Base-by-base conservation (phyloP, 2,113 vertebrate species). In the Actinemys pallida region DNA sequence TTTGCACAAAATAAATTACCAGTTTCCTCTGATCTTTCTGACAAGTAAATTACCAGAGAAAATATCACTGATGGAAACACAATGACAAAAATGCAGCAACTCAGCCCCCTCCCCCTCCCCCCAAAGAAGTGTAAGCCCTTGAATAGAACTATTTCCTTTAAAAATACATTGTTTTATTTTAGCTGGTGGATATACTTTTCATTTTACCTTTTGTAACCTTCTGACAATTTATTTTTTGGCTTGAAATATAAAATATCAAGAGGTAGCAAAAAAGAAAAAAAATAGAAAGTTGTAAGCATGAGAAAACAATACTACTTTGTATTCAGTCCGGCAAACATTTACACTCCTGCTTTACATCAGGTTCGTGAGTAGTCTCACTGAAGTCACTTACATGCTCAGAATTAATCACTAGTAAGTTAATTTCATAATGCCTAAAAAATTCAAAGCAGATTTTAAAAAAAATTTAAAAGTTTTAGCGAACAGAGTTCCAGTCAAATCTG, bases 41-140 rank as follows among this genome's bases (percentile, higher is more conserved):
- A 97, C 97, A 97, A 96, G 97, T 96, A 98, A 98, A 97, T 98
- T 97, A 95, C 94, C 54, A 88, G 86, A 95, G 91, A 97, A 97
- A 97, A 97, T 94, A 92, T 86, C 90, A 94, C 91, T 93, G 95
- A 96, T 94, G 93, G 56, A 87, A 97, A 96, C 89, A 95, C 95
- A 95, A 91, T 96, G 94, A 95, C 95, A 94, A 96, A 97, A 96
- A 96, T 89, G 87, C 92, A 92, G 83, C 94, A 94, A 87, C 90
- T 88, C 93, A 85, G 94, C 92, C 93, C 96, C 50, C 50, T 14
- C 13, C 49, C 45, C 5, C 45, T 6, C 45, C 45, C 92, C 94
- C 94, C 90, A 96, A 96, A 92, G 87, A 93, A 54, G 87, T 94
- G 88, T 93, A 90, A 94, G 94, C 84, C 87, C 83, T 97, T 79